Percentiles rank a stretch among this genome's conserved stretches.
Conservation (phyloP, 1,140 invertebrate genomes). For the Macrobrachium nipponense region DNA sequence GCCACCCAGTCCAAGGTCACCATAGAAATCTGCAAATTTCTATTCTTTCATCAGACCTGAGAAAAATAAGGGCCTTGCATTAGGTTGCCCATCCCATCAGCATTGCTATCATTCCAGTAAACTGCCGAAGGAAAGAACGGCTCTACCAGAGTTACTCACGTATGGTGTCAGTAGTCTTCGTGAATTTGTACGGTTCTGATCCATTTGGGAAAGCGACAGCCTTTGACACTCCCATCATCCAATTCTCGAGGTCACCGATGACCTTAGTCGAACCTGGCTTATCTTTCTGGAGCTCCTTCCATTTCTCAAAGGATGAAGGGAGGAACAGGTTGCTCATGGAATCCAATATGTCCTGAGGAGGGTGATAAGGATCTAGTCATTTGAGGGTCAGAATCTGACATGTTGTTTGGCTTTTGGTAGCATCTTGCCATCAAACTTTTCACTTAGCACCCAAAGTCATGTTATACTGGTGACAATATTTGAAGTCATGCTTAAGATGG, state of each 20-base stretch:
- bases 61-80: no score
- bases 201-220: not conserved
- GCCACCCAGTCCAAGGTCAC: no score
- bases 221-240: slow-evolving; percentile 1
- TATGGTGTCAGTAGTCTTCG: slow-evolving; percentile 16
- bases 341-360: not conserved
- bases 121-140: no score
- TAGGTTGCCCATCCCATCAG: no score
- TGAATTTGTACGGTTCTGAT: not conserved
- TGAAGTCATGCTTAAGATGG: no score
- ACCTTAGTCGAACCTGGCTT: slow-evolving; percentile 13
- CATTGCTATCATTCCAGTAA: no score
- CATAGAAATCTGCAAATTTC: not conserved
- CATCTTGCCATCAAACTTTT: no score
- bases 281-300: slow-evolving; percentile 30
- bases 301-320: not conserved
- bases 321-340: slow-evolving; percentile 23
- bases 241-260: not conserved
- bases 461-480: no score
- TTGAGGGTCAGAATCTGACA: not conserved
- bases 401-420: not conserved
- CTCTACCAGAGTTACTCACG: not conserved
- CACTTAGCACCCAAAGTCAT: not conserved
- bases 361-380: not conserved
- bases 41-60: no score